Base-by-base conservation (phyloP, 2,797 vertebrate genomes). In the Aldrovandia affinis region DNA sequence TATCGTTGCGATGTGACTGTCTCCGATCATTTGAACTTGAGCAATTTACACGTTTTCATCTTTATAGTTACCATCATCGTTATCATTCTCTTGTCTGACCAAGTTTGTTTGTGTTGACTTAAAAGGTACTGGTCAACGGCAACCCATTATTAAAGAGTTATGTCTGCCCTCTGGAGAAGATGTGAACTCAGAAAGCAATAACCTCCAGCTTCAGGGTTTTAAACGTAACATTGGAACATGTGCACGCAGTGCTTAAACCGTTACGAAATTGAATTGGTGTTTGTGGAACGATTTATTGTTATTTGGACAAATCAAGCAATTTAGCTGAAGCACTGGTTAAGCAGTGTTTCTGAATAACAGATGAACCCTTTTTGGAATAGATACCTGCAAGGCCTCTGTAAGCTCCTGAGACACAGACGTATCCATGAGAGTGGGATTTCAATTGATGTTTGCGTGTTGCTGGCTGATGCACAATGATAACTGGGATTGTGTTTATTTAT, bases 101-200 rank as follows among this genome's bases (percentile, higher is more conserved):
- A 7, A 50, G 47, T 50, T 12, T 50, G 47, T 50, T 50, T 50
- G 50, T 12, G 50, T 52, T 52, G 50, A 12, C 50, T 52, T 52
- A 52, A 12, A 52, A n/a, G 50, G 4, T 52, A 52, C 50, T 52
- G 2, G 18, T 20, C 10, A 20, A 14, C 55, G 15, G 55, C 18
- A 20, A 15, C 2, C 55, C 18, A 57, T 14, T 57, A 15, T 81
- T 25, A 0, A 78, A 0, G 59, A 85, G 79, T 84, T 81, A 12
- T n/a, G n/a, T 87, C 90, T 68, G 33, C 42, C 82, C 63, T 59
- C 81, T 18, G 79, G 83, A 89, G 3, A 89, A 81, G 88, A 87
- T 85, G 83, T 86, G 90, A 90, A 90, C 91, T 91, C 59, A 55
- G 1, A 33, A 70, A 87, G 88, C 55, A 91, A 90, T 86, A 81